Base-by-base conservation (phyloP, 2,797 vertebrate species). In the Micrastur ruficollis region DNA sequence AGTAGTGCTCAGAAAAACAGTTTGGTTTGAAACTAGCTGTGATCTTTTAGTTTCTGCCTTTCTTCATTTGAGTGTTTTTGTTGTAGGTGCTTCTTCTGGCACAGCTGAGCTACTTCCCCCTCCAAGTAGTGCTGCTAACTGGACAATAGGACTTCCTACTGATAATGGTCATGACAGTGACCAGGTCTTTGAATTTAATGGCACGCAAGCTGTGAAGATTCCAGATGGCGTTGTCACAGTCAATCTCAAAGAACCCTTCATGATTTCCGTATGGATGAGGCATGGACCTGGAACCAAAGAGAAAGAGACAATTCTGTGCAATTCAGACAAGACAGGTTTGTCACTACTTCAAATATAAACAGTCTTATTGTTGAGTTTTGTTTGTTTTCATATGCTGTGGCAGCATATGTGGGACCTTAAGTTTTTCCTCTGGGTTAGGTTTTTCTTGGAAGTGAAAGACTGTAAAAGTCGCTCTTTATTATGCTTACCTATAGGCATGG, bases 171-270 rank as follows among this genome's bases (percentile, higher is more conserved):
- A 99, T 0, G 99, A 99, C 98, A 99, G 99, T 1, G 99, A 99
- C 98, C 99, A 99, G 94, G 99, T 99, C 96, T 99, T 99, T 81
- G 99, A 99, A 97, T 99, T 99, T 78, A 99, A 99, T 1, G 99
- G 99, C 97, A 99, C 99, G 0, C 99, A 99, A 95, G 99, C 99
- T 5, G 99, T 99, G 86, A 99, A 98, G 96, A 97, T 99, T 56
- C 99, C 99, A 0, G 99, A 99, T 1, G 98, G 99, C 1, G 49
- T 99, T 50, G 98, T 99, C 83, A 99, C 97, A 32, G 97, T 98
- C 97, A 98, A 95, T 95, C 98, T 99, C 21, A 99, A 98, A 92
- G 99, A 99, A 84, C 99, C 99, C 29, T 99, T 99, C 93, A 99
- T 99, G 63, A 97, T 99, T 83, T 99, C 99, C 0, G 99, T 99